Percentiles rank a stretch among this genome's conserved stretches.
These are phyloP conservation scores for Corvus hawaiiensis DNA, from an alignment of 2,113 vertebrate genomes.

Conservation along the genomic window DNA sequence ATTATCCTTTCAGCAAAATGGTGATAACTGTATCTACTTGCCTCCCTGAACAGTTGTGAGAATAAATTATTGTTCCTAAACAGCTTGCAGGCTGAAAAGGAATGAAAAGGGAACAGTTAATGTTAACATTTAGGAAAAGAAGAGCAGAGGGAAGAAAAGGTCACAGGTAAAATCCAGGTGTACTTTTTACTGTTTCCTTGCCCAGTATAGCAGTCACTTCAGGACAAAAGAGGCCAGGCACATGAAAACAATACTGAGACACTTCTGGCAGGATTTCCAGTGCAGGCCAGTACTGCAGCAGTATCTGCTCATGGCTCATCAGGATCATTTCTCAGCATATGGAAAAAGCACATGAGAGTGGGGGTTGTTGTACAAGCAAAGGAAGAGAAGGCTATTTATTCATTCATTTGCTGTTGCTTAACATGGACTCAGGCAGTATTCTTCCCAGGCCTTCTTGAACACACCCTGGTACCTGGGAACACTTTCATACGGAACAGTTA, in stretches of 20 bases:
- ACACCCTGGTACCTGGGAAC: background rate
- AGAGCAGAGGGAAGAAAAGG: background rate
- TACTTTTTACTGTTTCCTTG: background rate
- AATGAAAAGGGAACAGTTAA: background rate
- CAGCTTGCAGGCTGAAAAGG: background rate
- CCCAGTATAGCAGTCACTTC: background rate
- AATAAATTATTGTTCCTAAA: background rate
- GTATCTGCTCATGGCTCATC: background rate
- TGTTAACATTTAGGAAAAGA: background rate
- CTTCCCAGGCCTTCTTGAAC: background rate
- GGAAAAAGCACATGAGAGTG: accelerated
- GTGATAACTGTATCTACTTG: background rate
- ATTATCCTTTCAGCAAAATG: background rate
- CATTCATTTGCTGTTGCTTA: background rate
- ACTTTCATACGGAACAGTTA: background rate
- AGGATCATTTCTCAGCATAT: too few relatives aligned
- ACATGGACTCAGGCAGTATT: background rate
- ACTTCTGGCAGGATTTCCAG: background rate
- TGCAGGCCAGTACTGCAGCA: background rate
- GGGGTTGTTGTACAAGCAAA: background rate
- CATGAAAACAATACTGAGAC: background rate
- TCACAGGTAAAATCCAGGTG: background rate
- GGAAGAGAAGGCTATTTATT: background rate
- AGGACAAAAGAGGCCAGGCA: background rate
- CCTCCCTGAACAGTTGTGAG: background rate